Base-by-base conservation (phyloP, 2,888 invertebrate genomes). In the Eupithecia inturbata region DNA sequence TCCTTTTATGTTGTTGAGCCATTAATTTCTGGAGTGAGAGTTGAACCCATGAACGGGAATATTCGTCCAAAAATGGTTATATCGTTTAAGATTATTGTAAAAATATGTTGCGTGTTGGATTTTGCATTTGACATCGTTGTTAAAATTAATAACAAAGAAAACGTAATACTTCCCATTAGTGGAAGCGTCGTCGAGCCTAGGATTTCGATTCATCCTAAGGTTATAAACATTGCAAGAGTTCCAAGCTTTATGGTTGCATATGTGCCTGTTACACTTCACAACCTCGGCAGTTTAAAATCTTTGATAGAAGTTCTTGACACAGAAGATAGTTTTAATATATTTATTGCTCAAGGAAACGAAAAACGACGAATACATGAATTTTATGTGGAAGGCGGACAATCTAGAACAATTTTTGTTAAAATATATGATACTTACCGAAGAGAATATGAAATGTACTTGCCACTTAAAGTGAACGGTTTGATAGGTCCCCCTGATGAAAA, bases 371-470 rank as follows among this genome's bases (percentile, higher is more conserved):
- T 91, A 49, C 79, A 82, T 57, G 76, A 91, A 70, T 92, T 93
- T 79, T 78, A 28, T 67, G 77, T 94, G 10, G 91, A 93, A 71
- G 88, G 87, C 57, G 91, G 91, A 31, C 91, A 91, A 78, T 82
- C 91, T 2, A 93, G 90, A 81, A 88, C 86, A 0, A 86, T 94
- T 67, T 94, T 81, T 77, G 86, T 94, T 70, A 92, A 91, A 88
- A 87, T 94, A 19, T 85, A 73, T 77, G 93, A 92, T 77, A 79
- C 85, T 78, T 92, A 88, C 82, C 86, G 92, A 68, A 87, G 93
- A 77, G 95, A 95, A 75, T 96, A 95, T 81, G 94, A 95, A 70
- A 95, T 96, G 85, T 95, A 91, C 79, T 87, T 96, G 70, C 96
- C 96, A 0, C 91, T 96, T 74, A 89, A 95, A 81, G 88, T 96